Conservation (phyloP, 2,797 vertebrate species). For the Crenichthys baileyi region DNA sequence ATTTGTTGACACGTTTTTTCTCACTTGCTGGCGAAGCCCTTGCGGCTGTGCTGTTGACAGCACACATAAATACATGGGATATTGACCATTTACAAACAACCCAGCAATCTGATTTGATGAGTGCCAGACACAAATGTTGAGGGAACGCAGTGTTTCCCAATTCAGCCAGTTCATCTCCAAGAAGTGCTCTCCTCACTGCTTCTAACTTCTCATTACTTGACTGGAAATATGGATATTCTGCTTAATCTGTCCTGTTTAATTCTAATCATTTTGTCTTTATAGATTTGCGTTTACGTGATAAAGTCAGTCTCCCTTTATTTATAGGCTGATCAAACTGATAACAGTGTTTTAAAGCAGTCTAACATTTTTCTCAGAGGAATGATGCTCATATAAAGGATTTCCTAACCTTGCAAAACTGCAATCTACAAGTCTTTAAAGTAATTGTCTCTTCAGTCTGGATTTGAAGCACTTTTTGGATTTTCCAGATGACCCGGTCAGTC, state of each 20-base stretch:
- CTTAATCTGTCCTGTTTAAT: no score
- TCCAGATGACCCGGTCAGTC: background rate
- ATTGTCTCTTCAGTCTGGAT: background rate
- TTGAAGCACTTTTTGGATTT: background rate
- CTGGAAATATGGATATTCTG: no score
- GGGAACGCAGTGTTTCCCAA: conserved; percentile 12
- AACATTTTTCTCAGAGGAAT: no score
- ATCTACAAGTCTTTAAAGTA: background rate
- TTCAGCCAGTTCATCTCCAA: conserved; percentile 1
- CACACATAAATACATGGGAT: conserved; percentile 49
- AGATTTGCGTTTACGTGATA: no score
- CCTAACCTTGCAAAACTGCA: background rate
- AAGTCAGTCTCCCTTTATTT: no score
- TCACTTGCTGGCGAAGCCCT: conserved; percentile 39
- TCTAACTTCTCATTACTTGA: background rate
- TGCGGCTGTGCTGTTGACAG: conserved; percentile 60
- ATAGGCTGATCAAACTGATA: no score
- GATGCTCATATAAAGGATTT: no score
- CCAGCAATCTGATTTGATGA: conserved; percentile 43
- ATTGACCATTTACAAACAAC: conserved; percentile 64
- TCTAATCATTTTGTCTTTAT: no score
- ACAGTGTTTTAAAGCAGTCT: no score
- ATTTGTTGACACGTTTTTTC: conserved; percentile 68
- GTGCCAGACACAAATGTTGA: conserved; percentile 25
- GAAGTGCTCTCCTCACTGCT: background rate